phyloP scores from a whole-genome alignment of 2,797 vertebrate species.

The Sternotherus odoratus region DNA sequence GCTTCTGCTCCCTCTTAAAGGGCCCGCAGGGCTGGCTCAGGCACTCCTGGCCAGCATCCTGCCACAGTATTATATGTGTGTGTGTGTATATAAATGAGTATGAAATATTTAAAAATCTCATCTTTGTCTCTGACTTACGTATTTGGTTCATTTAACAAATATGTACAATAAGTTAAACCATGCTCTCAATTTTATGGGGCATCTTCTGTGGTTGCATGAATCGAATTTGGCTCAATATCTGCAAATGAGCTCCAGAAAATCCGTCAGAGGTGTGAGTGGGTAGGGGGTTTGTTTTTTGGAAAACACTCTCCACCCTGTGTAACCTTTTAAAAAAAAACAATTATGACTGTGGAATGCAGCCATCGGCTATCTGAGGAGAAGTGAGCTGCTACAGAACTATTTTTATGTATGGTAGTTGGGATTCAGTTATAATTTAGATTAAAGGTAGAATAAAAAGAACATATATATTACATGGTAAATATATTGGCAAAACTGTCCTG shows the following conservation, averaged over 20 bases:
- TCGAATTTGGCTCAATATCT: background rate
- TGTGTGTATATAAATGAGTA: background rate
- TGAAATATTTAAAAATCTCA: background rate
- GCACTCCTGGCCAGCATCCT: no score
- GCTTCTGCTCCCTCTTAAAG: no score
- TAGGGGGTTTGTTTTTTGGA: constrained; percentile 1
- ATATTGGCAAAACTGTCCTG: constrained; percentile 68
- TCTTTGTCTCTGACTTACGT: constrained; percentile 5
- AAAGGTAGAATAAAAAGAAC: constrained; percentile 41
- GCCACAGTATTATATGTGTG: no score
- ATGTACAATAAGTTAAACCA: background rate
- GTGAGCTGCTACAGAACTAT: constrained; percentile 12
- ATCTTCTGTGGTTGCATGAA: background rate
- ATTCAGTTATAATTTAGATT: constrained; percentile 45
- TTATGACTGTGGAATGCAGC: constrained; percentile 65
- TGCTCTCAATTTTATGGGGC: background rate
- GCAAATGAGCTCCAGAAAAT: constrained; percentile 36
- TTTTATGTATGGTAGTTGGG: constrained; percentile 2
- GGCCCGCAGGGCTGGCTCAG: no score
- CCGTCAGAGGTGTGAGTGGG: background rate
- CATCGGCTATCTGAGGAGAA: constrained; percentile 4
- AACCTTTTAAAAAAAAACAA: constrained; percentile 57
- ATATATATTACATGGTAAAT: constrained; percentile 56
- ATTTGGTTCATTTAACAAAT: constrained; percentile 26
- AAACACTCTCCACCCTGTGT: constrained; percentile 20